phyloP scores from a whole-genome alignment of 2,113 vertebrate genomes.

The Leiothrix lutea region DNA sequence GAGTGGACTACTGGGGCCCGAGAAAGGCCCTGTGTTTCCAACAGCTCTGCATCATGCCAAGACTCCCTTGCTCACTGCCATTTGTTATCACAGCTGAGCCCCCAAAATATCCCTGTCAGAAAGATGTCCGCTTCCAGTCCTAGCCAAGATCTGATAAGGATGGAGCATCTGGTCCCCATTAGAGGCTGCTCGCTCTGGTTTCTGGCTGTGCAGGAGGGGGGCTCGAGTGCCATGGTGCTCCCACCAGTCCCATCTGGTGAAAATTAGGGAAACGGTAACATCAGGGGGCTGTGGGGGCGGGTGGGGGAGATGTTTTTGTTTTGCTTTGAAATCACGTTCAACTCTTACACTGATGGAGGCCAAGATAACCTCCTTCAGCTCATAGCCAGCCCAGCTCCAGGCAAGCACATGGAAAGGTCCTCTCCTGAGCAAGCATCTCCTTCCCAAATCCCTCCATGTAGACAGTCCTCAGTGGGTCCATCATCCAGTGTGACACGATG shows the following conservation, averaged over 20 bases:
- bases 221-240: not conserved
- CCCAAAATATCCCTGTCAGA: conserved; percentile 55
- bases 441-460: not conserved
- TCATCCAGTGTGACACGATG: not conserved
- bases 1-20: not conserved
- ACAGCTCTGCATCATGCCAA: not conserved
- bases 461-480: not conserved
- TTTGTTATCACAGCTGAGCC: conserved; percentile 71
- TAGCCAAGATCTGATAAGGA: conserved; percentile 64
- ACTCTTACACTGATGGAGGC: conserved; percentile 51
- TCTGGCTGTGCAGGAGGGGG: not conserved
- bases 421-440: not conserved
- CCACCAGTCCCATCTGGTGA: conserved; percentile 58
- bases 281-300: not conserved
- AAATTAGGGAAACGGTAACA: conserved; percentile 60
- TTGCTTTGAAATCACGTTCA: conserved; percentile 60
- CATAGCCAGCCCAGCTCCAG: not conserved
- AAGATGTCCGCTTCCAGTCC: conserved; percentile 51
- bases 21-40: not conserved
- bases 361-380: conserved; percentile 30
- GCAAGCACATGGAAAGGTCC: not conserved
- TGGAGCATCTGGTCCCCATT: conserved; percentile 66
- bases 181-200: conserved; percentile 13
- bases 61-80: conserved; percentile 27
- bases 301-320: conserved; percentile 37